Evolutionary conservation across 2,113 vertebrate genomes (phyloP).

Genomic region (Scalopus aquaticus): DNA sequence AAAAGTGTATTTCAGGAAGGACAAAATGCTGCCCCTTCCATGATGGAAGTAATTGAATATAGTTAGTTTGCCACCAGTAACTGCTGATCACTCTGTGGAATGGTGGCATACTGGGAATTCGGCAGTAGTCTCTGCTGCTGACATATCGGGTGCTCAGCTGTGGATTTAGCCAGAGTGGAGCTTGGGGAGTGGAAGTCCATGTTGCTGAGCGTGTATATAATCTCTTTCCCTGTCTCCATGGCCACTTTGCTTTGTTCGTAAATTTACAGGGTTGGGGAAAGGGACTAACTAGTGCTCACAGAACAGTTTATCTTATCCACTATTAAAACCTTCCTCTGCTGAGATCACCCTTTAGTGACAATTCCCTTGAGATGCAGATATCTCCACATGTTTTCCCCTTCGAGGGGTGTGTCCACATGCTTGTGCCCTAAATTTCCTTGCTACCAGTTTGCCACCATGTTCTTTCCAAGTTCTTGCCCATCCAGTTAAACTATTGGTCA

Average conservation of each 20-base stretch:
- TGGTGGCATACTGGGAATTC: neutral
- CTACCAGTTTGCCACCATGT: neutral
- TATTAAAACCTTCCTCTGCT: constrained; percentile 1
- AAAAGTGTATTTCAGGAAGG: neutral
- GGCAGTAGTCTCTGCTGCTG: neutral
- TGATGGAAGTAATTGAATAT: neutral
- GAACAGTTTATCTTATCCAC: neutral
- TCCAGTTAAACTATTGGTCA: neutral
- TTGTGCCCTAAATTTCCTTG: neutral
- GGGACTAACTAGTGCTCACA: neutral
- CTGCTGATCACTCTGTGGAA: neutral
- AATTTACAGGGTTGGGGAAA: neutral
- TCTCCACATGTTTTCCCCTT: neutral
- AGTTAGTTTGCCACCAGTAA: neutral
- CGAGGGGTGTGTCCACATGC: neutral
- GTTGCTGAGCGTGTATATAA: neutral
- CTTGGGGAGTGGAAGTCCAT: neutral
- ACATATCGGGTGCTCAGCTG: neutral
- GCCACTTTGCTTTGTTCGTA: neutral
- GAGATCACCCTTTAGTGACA: neutral
- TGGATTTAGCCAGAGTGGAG: neutral
- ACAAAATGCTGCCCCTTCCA: neutral
- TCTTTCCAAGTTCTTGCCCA: neutral
- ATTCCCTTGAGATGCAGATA: neutral
- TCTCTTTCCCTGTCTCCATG: neutral